Evolutionary conservation across 2,113 vertebrate species (phyloP).

Genomic region (Hippocampus guttulatus): DNA sequence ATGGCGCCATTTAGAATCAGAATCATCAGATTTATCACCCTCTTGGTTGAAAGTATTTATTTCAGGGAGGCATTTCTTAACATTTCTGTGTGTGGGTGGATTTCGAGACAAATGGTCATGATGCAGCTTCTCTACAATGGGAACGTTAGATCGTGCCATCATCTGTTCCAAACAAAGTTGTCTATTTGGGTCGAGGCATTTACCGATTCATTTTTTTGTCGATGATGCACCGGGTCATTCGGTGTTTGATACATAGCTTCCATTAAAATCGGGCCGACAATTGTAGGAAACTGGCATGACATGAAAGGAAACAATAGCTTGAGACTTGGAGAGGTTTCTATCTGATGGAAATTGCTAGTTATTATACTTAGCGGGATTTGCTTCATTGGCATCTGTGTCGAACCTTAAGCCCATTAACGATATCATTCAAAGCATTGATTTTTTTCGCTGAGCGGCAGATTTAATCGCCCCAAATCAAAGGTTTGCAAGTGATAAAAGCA

Average conservation of each 20-base stretch:
- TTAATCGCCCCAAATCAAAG: conserved; percentile 1
- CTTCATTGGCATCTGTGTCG: neutral
- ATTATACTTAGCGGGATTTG: neutral
- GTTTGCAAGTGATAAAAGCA: neutral
- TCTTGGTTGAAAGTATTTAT: too few relatives aligned
- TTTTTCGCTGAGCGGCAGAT: neutral
- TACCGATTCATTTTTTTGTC: neutral
- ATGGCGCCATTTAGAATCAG: too few relatives aligned
- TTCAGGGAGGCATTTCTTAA: too few relatives aligned
- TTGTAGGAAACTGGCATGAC: neutral
- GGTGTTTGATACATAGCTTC: neutral
- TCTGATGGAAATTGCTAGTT: neutral
- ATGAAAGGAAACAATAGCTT: neutral
- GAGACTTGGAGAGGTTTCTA: neutral
- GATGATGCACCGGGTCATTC: neutral
- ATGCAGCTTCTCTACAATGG: too few relatives aligned
- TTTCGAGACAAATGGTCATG: too few relatives aligned
- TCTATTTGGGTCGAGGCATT: neutral
- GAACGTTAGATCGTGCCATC: too few relatives aligned
- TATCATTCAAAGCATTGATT: conserved; percentile 3
- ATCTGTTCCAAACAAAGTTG: neutral
- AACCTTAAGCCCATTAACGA: neutral
- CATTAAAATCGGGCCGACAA: neutral
- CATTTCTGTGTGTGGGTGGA: too few relatives aligned
- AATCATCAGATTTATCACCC: too few relatives aligned